Evolutionary conservation across 2,888 invertebrate species (phyloP), one percentile per base, ranked within the genome.

Genomic region (Nyleta sp.): DNA sequence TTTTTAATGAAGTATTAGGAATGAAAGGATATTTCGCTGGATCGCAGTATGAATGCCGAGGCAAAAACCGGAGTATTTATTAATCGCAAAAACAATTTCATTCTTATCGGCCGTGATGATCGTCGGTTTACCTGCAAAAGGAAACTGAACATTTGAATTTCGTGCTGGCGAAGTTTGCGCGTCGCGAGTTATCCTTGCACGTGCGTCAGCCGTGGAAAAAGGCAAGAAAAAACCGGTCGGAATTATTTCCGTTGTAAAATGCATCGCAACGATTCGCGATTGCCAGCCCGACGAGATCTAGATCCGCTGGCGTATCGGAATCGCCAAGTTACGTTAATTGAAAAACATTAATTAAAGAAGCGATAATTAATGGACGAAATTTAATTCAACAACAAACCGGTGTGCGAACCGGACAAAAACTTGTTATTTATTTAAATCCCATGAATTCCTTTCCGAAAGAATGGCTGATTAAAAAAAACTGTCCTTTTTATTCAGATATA

Each of bases 91-190:
- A 64, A 64, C 31, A 31, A 35, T 64, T 50, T 62, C 22, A 44
- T 13, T 52, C 50, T 65, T 65, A 52, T 50, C 65, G 28, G 42
- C 35, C 33, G 40, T 42, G 18, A 46, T 22, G 46, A 67, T 55
- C 67, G 38, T 67, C 46, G 55, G 31, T 55, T 53, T 33, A 55
- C 8, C 65, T 42, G 42, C 33, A 52, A 67, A 55, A 57, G 68
- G 57, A 38, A 55, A 57, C 38, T 28, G 57, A 48, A 13, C 44
- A 68, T 68, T 68, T 55, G 68, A 57, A 57, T 57, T 46, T 68
- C 57, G 28, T 55, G 68, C 53, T n/a, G 46, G 57, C 17, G 17
- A 31, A 68, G 44, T 68, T 68, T 55, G 65, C 42, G 24, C 22
- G 60, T 59, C 22, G 13, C 50, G 50, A 50, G 40, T 50, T 50